Percentiles rank a stretch among this genome's conserved stretches.
Evolutionary conservation across 2,888 invertebrate genomes (phyloP).

Genomic region (Rhagium mordax): DNA sequence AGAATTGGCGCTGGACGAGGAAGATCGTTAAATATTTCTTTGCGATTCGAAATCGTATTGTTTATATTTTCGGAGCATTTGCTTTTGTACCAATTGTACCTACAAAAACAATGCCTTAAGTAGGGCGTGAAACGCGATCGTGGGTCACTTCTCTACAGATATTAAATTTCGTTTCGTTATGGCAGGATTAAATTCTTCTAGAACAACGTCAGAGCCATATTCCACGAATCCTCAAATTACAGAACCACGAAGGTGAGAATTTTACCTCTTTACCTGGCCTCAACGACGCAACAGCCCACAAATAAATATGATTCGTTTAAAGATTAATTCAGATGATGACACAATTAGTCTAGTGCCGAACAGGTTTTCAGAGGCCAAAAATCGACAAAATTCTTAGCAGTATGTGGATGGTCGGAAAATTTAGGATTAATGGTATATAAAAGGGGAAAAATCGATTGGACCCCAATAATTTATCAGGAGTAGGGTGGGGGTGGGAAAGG

Average conservation of each 20-base stretch:
- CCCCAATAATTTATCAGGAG: too few species aligned
- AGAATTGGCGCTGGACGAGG: too few species aligned
- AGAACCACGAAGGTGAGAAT: background rate
- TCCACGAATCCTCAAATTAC: background rate
- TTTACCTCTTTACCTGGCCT: background rate
- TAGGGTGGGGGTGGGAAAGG: too few species aligned
- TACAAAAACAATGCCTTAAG: background rate
- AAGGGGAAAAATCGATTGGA: too few species aligned
- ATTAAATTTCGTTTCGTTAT: background rate
- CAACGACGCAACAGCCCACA: background rate
- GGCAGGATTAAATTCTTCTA: background rate
- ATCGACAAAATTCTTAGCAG: too few species aligned
- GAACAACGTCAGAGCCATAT: background rate
- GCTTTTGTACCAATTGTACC: background rate
- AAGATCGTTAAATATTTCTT: too few species aligned
- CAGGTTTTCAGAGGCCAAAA: too few species aligned
- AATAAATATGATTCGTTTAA: background rate
- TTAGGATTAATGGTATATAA: too few species aligned
- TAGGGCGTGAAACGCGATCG: background rate
- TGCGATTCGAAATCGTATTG: too few species aligned
- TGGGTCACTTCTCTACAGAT: background rate
- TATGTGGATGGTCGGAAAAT: too few species aligned
- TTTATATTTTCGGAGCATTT: background rate
- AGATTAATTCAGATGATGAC: conserved; percentile 2
- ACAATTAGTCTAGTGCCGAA: background rate